Evolutionary conservation across 2,888 invertebrate genomes (phyloP), one percentile per base, ranked within the genome.

Genomic region (Coenonympha glycerion): DNA sequence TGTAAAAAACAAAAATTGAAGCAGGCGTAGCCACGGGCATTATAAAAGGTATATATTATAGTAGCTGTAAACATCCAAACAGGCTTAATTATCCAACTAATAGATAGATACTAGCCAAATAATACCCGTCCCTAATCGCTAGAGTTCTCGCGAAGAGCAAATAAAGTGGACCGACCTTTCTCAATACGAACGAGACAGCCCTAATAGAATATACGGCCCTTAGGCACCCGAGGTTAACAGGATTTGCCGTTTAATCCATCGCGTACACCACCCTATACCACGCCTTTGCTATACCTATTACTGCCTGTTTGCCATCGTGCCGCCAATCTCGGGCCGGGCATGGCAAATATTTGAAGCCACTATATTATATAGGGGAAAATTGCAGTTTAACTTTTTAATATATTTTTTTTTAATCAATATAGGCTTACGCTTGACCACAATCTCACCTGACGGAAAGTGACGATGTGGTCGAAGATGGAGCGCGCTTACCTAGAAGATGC

Each of bases 161-260:
- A 41, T 31, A 31, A 42, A 30, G 13, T 13, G 19, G 11, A 21
- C 42, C 21, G 40, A 47, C 39, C 18, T 30, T 33, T 40, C 33
- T 18, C 31, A 52, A 47, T 37, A 42, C 37, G 28, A 48, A 31
- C 47, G 47, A 52, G 52, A 52, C 48, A 48, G 24, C 19, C 45
- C 21, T 53, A 45, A 53, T 53, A 49, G 44, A 49, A 49, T 41
- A 41, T 49, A 49, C 13, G 33, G 40, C 45, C 34, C 39, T 34
- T 46, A 42, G 37, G 24, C 49, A 45, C 30, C 22, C 49, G 46
- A 49, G 49, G 48, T 53, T 53, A 28, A 18, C 34, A 8, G 39
- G 47, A 44, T 48, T 41, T 48, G 34, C 26, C 40, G 44, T 45
- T 45, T 41, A 41, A 49, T 49, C 48, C 44, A n/a, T 22, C 40